Evolutionary conservation across 2,113 vertebrate genomes (phyloP), one percentile per base, ranked within the genome.

Genomic region (Casuarius casuarius): DNA sequence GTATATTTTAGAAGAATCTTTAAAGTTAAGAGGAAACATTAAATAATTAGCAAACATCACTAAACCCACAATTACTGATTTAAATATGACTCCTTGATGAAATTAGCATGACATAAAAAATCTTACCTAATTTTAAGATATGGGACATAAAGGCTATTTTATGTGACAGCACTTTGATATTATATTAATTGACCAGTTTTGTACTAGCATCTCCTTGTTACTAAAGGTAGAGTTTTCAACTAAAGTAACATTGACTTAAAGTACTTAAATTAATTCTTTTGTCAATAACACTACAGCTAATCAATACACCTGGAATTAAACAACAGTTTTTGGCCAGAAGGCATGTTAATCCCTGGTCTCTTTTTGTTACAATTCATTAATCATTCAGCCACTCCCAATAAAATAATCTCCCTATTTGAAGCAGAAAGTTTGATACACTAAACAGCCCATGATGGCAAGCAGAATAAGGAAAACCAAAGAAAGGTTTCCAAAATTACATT

Each of bases 191-290:
- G 76, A 97, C 84, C 83, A 80, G 61, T 88, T 94, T 97, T 94
- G 56, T 87, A 83, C 86, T 71, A 65, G 63, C 88, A 96, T 98
- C 97, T 98, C 89, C 95, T 97, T 96, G 71, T 93, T 94, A 90
- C 86, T 98, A 97, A 97, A 98, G 86, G 84, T 94, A 95, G 62
- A 93, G 87, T 83, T 96, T 97, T 92, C 77, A 91, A 87, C 91
- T 97, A 92, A 98, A 97, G 96, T 97, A 96, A 97, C 98, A 98
- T 97, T 98, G 98, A 98, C 97, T 97, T 97, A 95, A 97, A 98
- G 97, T 98, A 97, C 98, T 98, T 98, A 98, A 97, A 98, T 98
- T 97, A 98, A 99, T 99, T 98, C 97, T 98, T 98, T 97, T 97
- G 96, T 98, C 98, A 98, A 98, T 98, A 98, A 94, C 94, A 94